phyloP scores from a whole-genome alignment of 2,113 vertebrate species.

The Gavia stellata region DNA sequence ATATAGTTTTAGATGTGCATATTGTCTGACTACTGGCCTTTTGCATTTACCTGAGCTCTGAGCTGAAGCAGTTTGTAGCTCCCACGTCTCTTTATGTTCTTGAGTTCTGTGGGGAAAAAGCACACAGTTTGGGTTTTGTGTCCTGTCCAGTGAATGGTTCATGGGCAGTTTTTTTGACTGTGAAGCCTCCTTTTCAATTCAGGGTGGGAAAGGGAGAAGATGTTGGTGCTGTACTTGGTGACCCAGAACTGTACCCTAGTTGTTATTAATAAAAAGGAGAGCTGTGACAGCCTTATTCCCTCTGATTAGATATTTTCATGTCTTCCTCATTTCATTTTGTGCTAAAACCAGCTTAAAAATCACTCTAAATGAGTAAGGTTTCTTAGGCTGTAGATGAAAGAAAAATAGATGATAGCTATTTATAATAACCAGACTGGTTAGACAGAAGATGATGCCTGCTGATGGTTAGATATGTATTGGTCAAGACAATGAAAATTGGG shows the following conservation, averaged over 20 bases:
- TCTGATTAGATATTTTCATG: neutral
- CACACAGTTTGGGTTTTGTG: neutral
- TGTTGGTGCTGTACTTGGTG: neutral
- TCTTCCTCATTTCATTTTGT: neutral
- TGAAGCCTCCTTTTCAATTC: neutral
- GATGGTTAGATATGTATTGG: neutral
- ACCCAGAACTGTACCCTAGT: neutral
- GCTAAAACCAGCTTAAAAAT: neutral
- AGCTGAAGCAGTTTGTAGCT: neutral
- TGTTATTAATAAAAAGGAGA: neutral
- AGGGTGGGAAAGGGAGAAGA: neutral
- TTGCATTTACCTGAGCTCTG: neutral
- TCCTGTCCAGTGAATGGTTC: neutral
- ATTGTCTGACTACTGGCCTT: neutral
- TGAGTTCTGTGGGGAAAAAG: neutral
- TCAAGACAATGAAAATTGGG: neutral
- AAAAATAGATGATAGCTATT: neutral
- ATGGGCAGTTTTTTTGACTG: neutral
- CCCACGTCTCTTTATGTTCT: neutral
- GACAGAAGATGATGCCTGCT: neutral
- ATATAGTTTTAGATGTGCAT: neutral
- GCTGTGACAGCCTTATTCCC: neutral
- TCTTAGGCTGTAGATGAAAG: neutral
- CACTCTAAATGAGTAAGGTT: neutral
- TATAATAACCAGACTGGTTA: neutral